These are phyloP conservation scores for Lasioglossum marginatum DNA, from an alignment of 2,888 invertebrate genomes.

Conservation along the genomic window DNA sequence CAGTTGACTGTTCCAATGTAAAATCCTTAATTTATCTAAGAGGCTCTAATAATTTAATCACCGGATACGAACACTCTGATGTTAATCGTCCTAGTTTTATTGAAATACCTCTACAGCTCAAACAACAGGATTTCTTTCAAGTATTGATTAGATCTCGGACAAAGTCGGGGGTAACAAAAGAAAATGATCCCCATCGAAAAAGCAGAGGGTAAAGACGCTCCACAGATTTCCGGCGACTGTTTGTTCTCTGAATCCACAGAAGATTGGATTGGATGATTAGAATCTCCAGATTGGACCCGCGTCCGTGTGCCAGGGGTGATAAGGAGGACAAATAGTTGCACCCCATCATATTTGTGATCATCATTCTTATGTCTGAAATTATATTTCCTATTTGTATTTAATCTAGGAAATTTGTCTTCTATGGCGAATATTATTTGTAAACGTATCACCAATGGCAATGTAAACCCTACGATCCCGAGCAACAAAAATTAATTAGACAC, in stretches of 20 bases:
- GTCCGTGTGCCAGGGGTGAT: not conserved
- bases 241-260: not conserved
- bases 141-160: not conserved
- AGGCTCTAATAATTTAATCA: too few species aligned
- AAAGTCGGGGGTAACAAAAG: not conserved
- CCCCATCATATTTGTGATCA: not conserved
- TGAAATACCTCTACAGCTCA: not conserved
- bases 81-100: too few species aligned
- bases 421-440: too few species aligned
- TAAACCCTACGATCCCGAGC: too few species aligned
- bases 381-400: not conserved
- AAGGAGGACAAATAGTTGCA: not conserved
- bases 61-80: too few species aligned
- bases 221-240: not conserved
- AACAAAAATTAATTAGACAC: too few species aligned
- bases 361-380: not conserved
- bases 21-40: too few species aligned
- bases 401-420: not conserved
- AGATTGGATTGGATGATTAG: constrained; percentile 9
- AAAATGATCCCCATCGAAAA: not conserved
- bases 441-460: too few species aligned
- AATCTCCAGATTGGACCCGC: not conserved
- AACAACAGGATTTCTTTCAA: not conserved
- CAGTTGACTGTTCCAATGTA: too few species aligned
- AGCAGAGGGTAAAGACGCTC: not conserved